These are phyloP conservation scores for Melanaphis sacchari DNA, from an alignment of 1,140 invertebrate genomes.

Conservation along the genomic window DNA sequence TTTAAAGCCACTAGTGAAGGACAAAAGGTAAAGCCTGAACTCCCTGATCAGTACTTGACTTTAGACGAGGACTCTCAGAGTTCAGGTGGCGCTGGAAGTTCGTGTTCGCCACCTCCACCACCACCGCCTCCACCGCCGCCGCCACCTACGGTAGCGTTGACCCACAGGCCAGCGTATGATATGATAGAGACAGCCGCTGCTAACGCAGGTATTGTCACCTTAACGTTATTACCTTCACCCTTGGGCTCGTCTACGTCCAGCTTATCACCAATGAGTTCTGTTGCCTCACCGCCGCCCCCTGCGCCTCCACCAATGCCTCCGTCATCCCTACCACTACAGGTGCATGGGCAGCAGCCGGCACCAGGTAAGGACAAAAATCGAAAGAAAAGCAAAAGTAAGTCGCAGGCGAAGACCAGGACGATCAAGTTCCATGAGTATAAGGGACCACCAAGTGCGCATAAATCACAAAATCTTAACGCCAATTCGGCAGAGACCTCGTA, in stretches of 20 bases:
- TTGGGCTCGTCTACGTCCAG: conserved; percentile 59
- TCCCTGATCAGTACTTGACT: conserved; percentile 82
- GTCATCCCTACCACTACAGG: conserved; percentile 64
- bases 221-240: conserved; percentile 50
- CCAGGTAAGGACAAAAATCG: conserved; percentile 83
- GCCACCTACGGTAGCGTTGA: not conserved
- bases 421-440: conserved; percentile 99
- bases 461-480: conserved; percentile 67
- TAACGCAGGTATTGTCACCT: conserved; percentile 70
- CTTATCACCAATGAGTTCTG: conserved; percentile 59
- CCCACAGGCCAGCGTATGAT: conserved; percentile 56
- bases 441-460: conserved; percentile 91
- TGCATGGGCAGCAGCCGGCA: conserved; percentile 68
- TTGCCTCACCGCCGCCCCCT: conserved; percentile 60
- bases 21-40: conserved; percentile 79
- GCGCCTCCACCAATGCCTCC: conserved; percentile 66
- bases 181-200: conserved; percentile 70
- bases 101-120: conserved; percentile 54
- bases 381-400: conserved; percentile 84
- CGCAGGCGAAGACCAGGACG: conserved; percentile 81
- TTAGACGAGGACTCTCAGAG: conserved; percentile 87
- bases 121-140: conserved; percentile 18
- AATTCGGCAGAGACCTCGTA: conserved; percentile 82
- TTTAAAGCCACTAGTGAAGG: conserved; percentile 93
- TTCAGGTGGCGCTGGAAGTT: conserved; percentile 69